Evolutionary conservation across 2,113 vertebrate genomes (phyloP), one percentile per base, ranked within the genome.

Genomic region (Plotosus lineatus): DNA sequence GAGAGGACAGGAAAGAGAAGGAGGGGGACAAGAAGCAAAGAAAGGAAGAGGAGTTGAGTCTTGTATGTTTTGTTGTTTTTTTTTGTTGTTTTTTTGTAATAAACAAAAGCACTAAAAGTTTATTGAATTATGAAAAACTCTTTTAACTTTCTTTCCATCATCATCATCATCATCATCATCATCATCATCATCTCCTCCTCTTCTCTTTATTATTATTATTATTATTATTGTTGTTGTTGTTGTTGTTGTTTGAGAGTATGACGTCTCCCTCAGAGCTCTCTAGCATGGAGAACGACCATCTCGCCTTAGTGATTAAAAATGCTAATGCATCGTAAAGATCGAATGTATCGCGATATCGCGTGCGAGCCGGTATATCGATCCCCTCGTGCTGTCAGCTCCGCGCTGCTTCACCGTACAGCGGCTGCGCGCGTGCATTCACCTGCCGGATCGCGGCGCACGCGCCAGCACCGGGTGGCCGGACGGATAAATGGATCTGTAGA

Each of bases 391-490:
- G 66, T 76, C 65, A 48, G 69, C 58, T 69, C 51, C 83, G 79
- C 61, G 71, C 74, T 69, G 75, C 83, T 82, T 63, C 71, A 60
- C 79, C 61, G 75, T 46, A 75, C 51, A 72, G 77, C 53, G 77
- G 66, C 53, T 58, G 65, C 33, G 81, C 79, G 77, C 76, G 82
- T 51, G 75, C 75, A 74, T 80, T 82, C 77, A 86, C 82, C 80
- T 84, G 82, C 85, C 51, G 77, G 82, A 82, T 31, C 79, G 55
- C 65, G 46, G 79, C 42, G 85, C 69, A 48, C 82, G 78, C 82
- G 80, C 78, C 78, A 58, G 68, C 77, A 74, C 33, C 23, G 56
- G 42, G 31, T 63, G 15, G 66, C 26, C 9, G 38, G 44, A 21
- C 28, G 61, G 17, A 31, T 23, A 42, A 28, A 38, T 15, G 42